These are phyloP conservation scores for Microtus oregoni DNA, from an alignment of 2,113 vertebrate species.

Conservation along the genomic window DNA sequence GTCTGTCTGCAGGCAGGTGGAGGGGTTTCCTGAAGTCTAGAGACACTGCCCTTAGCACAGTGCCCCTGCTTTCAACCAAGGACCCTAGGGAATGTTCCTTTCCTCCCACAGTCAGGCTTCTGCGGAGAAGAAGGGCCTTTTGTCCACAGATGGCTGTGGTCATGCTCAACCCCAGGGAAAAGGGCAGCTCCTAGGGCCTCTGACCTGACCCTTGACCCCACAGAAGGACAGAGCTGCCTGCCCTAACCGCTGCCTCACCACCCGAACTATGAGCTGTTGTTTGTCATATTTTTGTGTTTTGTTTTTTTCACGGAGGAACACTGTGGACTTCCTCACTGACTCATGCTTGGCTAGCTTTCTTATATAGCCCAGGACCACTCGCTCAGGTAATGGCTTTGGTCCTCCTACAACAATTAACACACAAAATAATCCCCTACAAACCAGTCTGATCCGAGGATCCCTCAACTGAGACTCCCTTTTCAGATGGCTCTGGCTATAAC, in stretches of 20 bases:
- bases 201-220: slow-evolving; percentile 44
- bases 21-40: neutral
- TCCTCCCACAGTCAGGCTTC: slow-evolving; percentile 72
- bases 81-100: neutral
- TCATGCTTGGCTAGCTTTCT: neutral
- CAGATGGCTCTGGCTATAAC: neutral
- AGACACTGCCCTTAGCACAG: neutral
- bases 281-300: neutral
- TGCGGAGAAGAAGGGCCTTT: slow-evolving; percentile 79
- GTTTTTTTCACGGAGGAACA: neutral
- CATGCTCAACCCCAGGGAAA: slow-evolving; percentile 55
- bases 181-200: slow-evolving; percentile 43
- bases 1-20: slow-evolving; percentile 26
- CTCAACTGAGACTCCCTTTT: neutral
- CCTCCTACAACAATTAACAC: neutral
- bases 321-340: neutral
- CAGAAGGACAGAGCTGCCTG: neutral
- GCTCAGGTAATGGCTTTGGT: neutral
- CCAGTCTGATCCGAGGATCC: neutral
- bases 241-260: neutral
- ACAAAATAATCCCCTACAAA: neutral
- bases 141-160: slow-evolving; percentile 73
- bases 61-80: neutral
- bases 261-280: neutral
- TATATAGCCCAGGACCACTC: neutral